Evolutionary conservation across 2,888 invertebrate species (phyloP).

Genomic region (Operophtera brumata): DNA sequence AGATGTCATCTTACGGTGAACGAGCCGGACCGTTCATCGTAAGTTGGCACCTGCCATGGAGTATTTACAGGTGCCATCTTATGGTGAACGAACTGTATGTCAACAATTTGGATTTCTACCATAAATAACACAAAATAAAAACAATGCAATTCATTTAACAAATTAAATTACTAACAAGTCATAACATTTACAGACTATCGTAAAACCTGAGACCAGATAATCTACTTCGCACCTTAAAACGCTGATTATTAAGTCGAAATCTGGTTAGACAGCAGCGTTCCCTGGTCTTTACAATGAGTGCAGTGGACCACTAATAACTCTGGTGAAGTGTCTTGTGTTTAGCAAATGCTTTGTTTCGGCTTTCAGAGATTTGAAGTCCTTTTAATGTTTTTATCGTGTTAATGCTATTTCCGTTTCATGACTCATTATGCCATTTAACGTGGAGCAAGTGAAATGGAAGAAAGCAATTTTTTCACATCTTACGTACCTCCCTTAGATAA

Average conservation of each 20-base stretch:
- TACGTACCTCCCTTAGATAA: too few relatives aligned
- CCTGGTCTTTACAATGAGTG: constrained; percentile 11
- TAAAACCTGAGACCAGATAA: not conserved
- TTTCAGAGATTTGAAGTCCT: constrained; percentile 16
- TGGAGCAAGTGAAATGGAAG: constrained; percentile 5
- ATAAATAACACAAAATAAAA: too few relatives aligned
- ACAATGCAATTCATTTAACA: too few relatives aligned
- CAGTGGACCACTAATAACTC: constrained; percentile 18
- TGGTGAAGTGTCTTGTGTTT: constrained; percentile 30
- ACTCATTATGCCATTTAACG: constrained; percentile 8
- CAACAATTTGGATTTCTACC: too few relatives aligned
- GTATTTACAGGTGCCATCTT: too few relatives aligned
- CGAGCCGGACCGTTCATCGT: too few relatives aligned
- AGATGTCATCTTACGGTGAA: too few relatives aligned
- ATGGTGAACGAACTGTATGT: too few relatives aligned
- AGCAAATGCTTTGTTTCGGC: constrained; percentile 26
- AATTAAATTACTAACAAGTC: constrained; percentile 3
- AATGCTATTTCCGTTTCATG: constrained; percentile 11
- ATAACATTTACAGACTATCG: constrained; percentile 10
- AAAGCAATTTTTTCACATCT: too few relatives aligned
- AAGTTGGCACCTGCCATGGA: too few relatives aligned
- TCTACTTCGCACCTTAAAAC: constrained; percentile 1
- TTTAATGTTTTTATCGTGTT: constrained; percentile 15
- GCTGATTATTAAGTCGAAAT: constrained; percentile 2
- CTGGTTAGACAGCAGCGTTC: not conserved